Evolutionary conservation across 2,797 vertebrate species (phyloP).

Genomic region (Trachops cirrhosus): DNA sequence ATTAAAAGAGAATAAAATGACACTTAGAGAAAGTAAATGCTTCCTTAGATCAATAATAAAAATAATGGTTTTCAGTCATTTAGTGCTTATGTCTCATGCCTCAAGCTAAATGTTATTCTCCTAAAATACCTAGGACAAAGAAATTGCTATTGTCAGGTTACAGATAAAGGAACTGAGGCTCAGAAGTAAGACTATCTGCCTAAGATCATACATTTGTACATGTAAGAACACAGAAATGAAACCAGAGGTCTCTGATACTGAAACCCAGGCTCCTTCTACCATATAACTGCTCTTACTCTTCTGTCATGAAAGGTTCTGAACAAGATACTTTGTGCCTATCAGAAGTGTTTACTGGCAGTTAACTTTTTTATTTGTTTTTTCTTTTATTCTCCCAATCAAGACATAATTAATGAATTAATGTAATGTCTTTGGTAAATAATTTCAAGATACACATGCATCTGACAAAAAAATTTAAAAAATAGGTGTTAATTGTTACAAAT

Average conservation of each 20-base stretch:
- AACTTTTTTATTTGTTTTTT: background rate
- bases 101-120: background rate
- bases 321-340: background rate
- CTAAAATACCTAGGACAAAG: background rate
- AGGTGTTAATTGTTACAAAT: background rate
- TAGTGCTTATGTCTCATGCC: background rate
- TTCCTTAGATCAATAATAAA: background rate
- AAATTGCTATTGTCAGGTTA: background rate
- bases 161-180: background rate
- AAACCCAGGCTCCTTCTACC: background rate
- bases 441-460: background rate
- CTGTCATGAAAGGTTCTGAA: background rate
- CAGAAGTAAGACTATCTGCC: background rate
- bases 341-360: background rate
- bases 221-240: background rate
- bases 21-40: background rate
- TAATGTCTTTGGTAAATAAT: background rate
- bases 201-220: background rate
- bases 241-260: background rate
- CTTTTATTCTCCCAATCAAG: background rate
- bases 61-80: background rate
- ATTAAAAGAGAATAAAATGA: background rate
- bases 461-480: background rate
- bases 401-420: background rate
- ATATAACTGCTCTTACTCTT: background rate